Evolutionary conservation across 2,888 invertebrate genomes (phyloP).

Genomic region (Physocephala rufipes): DNA sequence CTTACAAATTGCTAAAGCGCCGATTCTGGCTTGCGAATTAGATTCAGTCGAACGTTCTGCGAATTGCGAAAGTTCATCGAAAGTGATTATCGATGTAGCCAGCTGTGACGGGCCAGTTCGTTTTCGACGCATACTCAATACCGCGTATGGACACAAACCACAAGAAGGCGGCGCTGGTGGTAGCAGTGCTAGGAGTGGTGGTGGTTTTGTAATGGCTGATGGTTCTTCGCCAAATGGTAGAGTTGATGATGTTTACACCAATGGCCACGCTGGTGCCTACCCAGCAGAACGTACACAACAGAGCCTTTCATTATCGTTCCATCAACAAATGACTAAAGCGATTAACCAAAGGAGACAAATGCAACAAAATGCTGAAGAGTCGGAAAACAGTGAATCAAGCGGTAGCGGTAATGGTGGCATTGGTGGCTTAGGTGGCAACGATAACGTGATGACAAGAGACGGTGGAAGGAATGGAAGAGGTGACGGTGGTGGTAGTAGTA

Average conservation of each 20-base stretch:
- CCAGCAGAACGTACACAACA: constrained; percentile 63
- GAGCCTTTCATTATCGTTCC: constrained; percentile 64
- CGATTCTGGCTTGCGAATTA: constrained; percentile 47
- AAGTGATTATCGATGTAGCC: constrained; percentile 84
- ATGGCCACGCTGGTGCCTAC: too few relatives aligned
- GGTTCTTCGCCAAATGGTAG: background rate
- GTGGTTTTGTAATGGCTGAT: too few relatives aligned
- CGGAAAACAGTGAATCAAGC: constrained; percentile 52
- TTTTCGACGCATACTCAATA: constrained; percentile 85
- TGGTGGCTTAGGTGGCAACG: too few relatives aligned
- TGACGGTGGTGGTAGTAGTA: constrained; percentile 36
- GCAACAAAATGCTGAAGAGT: constrained; percentile 54
- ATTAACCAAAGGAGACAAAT: constrained; percentile 62
- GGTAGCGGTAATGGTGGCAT: constrained; percentile 34
- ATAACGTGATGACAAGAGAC: too few relatives aligned
- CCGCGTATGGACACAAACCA: constrained; percentile 73
- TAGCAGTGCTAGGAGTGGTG: constrained; percentile 10
- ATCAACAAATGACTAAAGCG: constrained; percentile 65
- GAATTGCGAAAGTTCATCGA: constrained; percentile 47
- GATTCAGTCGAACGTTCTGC: constrained; percentile 37
- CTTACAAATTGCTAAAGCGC: constrained; percentile 50
- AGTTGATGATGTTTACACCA: background rate
- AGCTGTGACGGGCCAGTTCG: constrained; percentile 91
- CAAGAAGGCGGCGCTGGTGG: constrained; percentile 56
- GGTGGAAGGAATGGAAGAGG: constrained; percentile 32